A percentile compares a stretch with the other conserved stretches of the same genome.
Evolutionary conservation across 37 sponge, comb jelly and placozoan genomes (phyloP).

Genomic region (Amphimedon queenslandica): DNA sequence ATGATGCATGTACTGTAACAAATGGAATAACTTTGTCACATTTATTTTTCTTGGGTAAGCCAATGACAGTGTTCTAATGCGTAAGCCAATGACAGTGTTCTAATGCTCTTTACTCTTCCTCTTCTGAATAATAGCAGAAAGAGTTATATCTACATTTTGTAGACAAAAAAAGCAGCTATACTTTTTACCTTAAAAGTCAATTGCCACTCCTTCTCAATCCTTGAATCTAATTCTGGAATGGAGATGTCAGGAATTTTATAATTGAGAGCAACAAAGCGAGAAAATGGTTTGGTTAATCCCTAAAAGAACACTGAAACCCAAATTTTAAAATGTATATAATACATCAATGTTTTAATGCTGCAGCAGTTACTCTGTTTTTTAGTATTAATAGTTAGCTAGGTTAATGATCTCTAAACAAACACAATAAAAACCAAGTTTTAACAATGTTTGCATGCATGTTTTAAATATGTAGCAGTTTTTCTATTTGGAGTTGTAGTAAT

Average conservation of each 20-base stretch:
- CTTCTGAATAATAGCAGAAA: not conserved
- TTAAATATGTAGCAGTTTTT: no score
- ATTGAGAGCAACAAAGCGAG: conserved; percentile 10
- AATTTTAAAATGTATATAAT: no score
- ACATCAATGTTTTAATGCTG: no score
- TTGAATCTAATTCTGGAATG: conserved; percentile 8
- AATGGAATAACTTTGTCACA: not conserved
- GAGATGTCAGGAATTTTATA: conserved; percentile 13
- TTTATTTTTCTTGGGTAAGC: not conserved
- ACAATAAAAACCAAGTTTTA: no score
- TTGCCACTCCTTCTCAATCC: conserved; percentile 14
- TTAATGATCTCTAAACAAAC: no score
- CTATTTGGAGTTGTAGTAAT: no score
- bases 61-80: not conserved
- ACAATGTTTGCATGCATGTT: no score
- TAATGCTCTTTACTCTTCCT: not conserved
- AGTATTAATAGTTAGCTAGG: no score
- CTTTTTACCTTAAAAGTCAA: not conserved
- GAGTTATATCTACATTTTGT: not conserved
- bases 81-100: no score
- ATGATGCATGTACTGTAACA: conserved; percentile 10
- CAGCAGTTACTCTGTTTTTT: no score
- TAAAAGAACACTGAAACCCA: not conserved
- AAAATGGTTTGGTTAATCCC: conserved; percentile 14
- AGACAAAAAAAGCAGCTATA: not conserved